Evolutionary conservation across 1,140 invertebrate genomes (phyloP), one percentile per base, ranked within the genome.

Genomic region (Neodiprion lecontei): DNA sequence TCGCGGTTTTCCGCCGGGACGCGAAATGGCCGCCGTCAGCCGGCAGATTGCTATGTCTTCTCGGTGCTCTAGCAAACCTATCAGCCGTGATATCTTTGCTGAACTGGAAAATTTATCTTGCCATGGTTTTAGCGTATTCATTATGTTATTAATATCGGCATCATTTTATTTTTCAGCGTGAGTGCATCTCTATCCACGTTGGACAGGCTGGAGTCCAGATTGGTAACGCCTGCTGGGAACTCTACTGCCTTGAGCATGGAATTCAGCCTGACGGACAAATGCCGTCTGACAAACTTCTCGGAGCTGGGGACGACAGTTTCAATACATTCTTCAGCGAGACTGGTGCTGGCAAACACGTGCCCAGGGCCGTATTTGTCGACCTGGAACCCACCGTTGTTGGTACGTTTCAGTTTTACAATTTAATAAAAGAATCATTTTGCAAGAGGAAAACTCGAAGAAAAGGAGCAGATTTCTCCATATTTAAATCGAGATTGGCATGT

Each of bases 191-290:
- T 67, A 88, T 93, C 77, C 92, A 93, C 82, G 88, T 93, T 77
- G 92, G 92, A 5, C 92, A 93, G 83, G 94, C 91, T 66, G 93
- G 93, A 77, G 91, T 92, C 70, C 92, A 94, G 83, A 94, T 94
- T 77, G 92, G 92, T 71, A 95, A 95, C 84, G 92, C 93, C 79
- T 95, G 94, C 87, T 95, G 94, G 94, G 94, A 95, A 81, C 85
- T 95, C 1, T 95, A 93, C 83, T 91, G 92, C 81, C 87, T 93
- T 74, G 93, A 98, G 88, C 96, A 97, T 90, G 95, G 95, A 74
- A 96, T 97, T 86, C 91, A 92, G 79, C 89, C 91, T 17, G 92
- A 95, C 85, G 94, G 94, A 69, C 88, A 89, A 70, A 86, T 89
- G 83, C 87, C 88, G 21, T 85, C 86, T 0, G 70, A 87, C 84